phyloP scores from a whole-genome alignment of 2,888 invertebrate genomes.

The Gymnosoma rotundatum region DNA sequence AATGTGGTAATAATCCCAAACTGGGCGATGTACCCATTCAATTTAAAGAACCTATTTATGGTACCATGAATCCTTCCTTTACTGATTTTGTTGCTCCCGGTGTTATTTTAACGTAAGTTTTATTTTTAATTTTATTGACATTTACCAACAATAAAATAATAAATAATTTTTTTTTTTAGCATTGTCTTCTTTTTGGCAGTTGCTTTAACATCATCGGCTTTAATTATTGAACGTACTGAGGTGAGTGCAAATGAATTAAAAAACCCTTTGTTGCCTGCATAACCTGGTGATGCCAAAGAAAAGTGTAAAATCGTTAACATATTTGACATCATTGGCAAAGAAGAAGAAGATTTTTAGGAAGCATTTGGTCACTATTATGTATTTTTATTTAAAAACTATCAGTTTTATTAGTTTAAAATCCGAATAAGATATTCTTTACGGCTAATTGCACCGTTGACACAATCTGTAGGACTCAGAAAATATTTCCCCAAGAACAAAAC shows the following conservation, averaged over 20 bases:
- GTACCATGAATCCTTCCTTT: slow-evolving; percentile 93
- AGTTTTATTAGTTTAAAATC: too few species aligned
- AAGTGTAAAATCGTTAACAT: too few species aligned
- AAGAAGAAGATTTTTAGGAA: too few species aligned
- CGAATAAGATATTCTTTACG: too few species aligned
- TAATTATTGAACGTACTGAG: slow-evolving; percentile 95
- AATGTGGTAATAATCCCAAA: slow-evolving; percentile 91
- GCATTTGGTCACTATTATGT: too few species aligned
- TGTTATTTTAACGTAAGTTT: slow-evolving; percentile 93
- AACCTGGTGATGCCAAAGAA: too few species aligned
- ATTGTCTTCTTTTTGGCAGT: slow-evolving; percentile 98
- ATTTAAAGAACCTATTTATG: slow-evolving; percentile 94
- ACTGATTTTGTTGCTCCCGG: slow-evolving; percentile 98
- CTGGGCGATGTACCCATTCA: slow-evolving; percentile 94
- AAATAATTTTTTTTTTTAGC: slow-evolving; percentile 82
- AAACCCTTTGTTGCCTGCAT: too few species aligned
- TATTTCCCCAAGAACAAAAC: too few species aligned
- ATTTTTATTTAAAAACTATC: too few species aligned
- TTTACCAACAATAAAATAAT: neutral
- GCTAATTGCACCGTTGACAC: too few species aligned
- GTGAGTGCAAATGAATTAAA: slow-evolving; percentile 72
- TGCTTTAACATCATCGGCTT: slow-evolving; percentile 94
- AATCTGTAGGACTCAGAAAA: too few species aligned
- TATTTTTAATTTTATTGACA: neutral
- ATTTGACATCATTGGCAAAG: too few species aligned